Conservation (phyloP, 2,888 invertebrate genomes). For the Cylindroiulus punctatus region DNA sequence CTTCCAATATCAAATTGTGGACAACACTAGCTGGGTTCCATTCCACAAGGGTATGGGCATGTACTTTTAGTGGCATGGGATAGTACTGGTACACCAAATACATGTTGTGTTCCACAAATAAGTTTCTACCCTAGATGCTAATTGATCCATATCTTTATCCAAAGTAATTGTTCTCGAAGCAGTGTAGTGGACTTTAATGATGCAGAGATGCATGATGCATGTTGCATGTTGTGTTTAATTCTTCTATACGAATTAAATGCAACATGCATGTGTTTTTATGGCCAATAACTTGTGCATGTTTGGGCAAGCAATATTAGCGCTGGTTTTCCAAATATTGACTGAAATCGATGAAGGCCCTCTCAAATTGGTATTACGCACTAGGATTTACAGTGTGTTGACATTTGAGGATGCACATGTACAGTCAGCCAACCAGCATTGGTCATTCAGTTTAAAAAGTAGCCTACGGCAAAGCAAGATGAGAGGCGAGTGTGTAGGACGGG, state of each 20-base stretch:
- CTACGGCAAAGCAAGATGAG: not conserved
- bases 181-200: too few species aligned
- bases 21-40: too few species aligned
- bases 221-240: too few species aligned
- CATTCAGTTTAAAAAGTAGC: conserved; percentile 3
- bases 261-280: not conserved
- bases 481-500: not conserved
- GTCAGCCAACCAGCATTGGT: not conserved
- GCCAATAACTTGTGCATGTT: not conserved
- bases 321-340: conserved; percentile 3
- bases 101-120: too few species aligned
- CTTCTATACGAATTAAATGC: too few species aligned
- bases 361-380: not conserved
- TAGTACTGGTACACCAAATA: too few species aligned
- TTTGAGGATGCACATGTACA: not conserved
- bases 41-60: not conserved
- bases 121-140: too few species aligned
- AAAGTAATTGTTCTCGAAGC: not conserved
- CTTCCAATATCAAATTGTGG: not conserved
- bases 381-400: not conserved
- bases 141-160: too few species aligned
- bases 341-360: not conserved
- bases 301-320: not conserved
- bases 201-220: too few species aligned
- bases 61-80: too few species aligned